A percentile compares a stretch with the other conserved stretches of the same genome.
Evolutionary conservation across 2,888 invertebrate genomes (phyloP).

Genomic region (Synanthedon tipuliformis): DNA sequence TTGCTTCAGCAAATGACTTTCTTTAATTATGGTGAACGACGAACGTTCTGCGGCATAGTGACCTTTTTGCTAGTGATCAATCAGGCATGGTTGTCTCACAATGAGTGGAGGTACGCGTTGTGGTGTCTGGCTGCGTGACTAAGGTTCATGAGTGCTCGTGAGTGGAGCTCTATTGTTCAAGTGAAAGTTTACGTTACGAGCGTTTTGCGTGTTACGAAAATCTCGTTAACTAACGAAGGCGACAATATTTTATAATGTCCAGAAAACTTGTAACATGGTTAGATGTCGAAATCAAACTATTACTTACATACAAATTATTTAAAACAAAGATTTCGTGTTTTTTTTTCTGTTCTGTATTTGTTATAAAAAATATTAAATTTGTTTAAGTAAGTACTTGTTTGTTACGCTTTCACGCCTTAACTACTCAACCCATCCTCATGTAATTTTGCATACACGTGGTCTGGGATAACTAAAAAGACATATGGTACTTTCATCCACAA

Average conservation of each 20-base stretch:
- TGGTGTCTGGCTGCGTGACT: slow-evolving; percentile 36
- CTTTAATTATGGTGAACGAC: not conserved
- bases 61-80: slow-evolving; percentile 35
- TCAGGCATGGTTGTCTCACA: slow-evolving; percentile 20
- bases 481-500: too few relatives aligned
- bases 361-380: too few relatives aligned
- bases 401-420: too few relatives aligned
- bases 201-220: slow-evolving; percentile 54
- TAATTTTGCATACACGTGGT: too few relatives aligned
- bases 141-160: slow-evolving; percentile 36
- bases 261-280: not conserved
- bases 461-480: too few relatives aligned
- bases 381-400: too few relatives aligned
- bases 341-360: too few relatives aligned
- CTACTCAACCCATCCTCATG: too few relatives aligned
- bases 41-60: slow-evolving; percentile 7
- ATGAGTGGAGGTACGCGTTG: not conserved
- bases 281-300: too few relatives aligned
- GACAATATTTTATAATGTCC: slow-evolving; percentile 3
- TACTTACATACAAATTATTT: too few relatives aligned
- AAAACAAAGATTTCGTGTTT: too few relatives aligned
- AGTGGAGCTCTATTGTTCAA: slow-evolving; percentile 41
- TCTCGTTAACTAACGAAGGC: slow-evolving; percentile 21
- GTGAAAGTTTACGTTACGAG: slow-evolving; percentile 58
- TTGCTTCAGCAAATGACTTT: not conserved